Conservation (phyloP, 2,888 invertebrate species). For the Melitaea athalia region DNA sequence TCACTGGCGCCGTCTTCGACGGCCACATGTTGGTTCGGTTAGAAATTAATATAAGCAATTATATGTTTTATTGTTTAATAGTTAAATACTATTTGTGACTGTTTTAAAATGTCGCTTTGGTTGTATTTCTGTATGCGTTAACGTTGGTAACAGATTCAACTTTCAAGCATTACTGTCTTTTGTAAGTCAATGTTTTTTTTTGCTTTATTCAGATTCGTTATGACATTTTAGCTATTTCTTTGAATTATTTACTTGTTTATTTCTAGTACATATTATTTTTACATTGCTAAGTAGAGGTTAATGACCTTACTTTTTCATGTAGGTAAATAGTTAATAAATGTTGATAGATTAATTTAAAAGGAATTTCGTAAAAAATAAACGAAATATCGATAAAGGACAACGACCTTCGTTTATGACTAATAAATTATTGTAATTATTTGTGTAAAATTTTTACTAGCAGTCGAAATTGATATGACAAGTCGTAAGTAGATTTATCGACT, state of each 20-base stretch:
- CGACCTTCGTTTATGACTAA: too few species aligned
- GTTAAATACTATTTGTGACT: not conserved
- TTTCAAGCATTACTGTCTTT: not conserved
- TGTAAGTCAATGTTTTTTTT: not conserved
- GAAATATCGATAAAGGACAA: too few species aligned
- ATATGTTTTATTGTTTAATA: constrained; percentile 9
- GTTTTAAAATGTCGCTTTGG: not conserved
- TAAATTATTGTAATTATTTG: too few species aligned
- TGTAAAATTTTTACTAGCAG: too few species aligned
- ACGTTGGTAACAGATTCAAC: not conserved
- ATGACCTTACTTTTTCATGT: too few species aligned
- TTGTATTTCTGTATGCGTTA: not conserved
- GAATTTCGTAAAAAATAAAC: too few species aligned
- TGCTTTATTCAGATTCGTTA: not conserved
- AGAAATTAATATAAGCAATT: constrained; percentile 19
- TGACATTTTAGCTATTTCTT: not conserved
- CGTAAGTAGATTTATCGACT: too few species aligned
- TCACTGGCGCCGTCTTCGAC: constrained; percentile 66
- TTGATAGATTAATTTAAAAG: too few species aligned
- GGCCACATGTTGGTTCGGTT: constrained; percentile 53
- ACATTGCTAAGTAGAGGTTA: too few species aligned
- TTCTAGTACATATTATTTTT: too few species aligned
- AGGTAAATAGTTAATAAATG: too few species aligned
- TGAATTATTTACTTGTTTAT: not conserved
- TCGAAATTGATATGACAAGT: too few species aligned